A percentile compares a stretch with the other conserved stretches of the same genome.
These are phyloP conservation scores for Lasioglossum morio DNA, from an alignment of 2,888 invertebrate species.

Conservation along the genomic window DNA sequence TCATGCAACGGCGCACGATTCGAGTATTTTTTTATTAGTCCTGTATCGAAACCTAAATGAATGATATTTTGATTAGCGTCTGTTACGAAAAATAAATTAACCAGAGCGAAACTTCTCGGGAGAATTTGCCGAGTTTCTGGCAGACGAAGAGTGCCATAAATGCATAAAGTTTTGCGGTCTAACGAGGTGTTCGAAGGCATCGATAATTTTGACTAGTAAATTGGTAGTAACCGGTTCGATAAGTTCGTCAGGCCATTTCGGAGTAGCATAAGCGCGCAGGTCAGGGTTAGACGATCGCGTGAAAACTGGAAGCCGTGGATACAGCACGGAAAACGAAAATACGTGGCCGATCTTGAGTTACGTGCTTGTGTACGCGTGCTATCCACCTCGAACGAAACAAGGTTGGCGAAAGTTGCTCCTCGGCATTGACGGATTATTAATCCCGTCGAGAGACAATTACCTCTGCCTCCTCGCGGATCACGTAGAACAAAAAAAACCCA, in stretches of 20 bases:
- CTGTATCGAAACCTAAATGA: no score
- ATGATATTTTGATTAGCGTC: no score
- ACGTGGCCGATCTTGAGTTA: neutral
- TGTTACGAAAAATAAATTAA: no score
- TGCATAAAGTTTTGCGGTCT: no score
- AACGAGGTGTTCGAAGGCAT: neutral
- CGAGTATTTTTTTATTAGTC: no score
- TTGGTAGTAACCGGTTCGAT: neutral
- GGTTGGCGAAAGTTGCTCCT: slow-evolving; percentile 62
- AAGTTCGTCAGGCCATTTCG: neutral
- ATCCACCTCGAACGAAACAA: slow-evolving; percentile 49
- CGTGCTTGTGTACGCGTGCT: neutral
- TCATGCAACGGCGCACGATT: no score
- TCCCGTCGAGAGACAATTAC: slow-evolving; percentile 30
- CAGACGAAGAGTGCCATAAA: no score
- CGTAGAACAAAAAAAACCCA: neutral
- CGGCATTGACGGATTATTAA: slow-evolving; percentile 60
- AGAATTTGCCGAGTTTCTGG: no score
- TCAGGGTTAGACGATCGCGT: slow-evolving; percentile 33
- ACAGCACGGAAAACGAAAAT: slow-evolving; percentile 23
- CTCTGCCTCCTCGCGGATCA: neutral
- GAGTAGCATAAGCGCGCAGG: neutral
- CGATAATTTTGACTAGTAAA: neutral
- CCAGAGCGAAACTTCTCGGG: no score
- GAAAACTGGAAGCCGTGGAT: slow-evolving; percentile 39